Base-by-base conservation (phyloP, 2,888 invertebrate species). In the Lithophane socia region DNA sequence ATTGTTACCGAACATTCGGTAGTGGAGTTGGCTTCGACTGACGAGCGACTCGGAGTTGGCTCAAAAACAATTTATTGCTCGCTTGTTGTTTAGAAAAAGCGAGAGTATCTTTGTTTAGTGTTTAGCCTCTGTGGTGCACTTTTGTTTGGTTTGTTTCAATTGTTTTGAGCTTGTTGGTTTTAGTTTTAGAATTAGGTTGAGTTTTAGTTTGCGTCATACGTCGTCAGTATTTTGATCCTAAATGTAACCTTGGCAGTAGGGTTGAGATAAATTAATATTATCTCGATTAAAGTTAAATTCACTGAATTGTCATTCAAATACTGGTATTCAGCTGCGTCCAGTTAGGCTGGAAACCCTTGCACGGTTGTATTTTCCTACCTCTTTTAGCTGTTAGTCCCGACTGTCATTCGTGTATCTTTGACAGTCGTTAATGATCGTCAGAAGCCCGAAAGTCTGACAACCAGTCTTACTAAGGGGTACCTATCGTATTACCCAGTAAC, bases 1-100 rank as follows among this genome's bases (percentile, higher is more conserved):
- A 89, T 92, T 92, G 91, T 92, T 89, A 73, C 68, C 64, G 16
- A 91, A 91, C 90, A 92, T 92, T 90, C 74, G 79, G 83, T 86
- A 87, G 87, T 86, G 66, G 67, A 84, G 79, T 84, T 80, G 87
- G 87, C 82, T 91, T 89, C 86, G 67, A 88, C 83, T 85, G 88
- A 88, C 86, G 86, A 90, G 86, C 87, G 69, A 83, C 81, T 83
- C 60, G 44, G 74, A 82, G 65, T 87, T 87, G 86, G 88, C 87
- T 78, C 65, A 75, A 84, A 86, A 88, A 87, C 85, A 88, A 86
- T 86, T 90, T 77, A 77, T 80, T 87, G 84, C 87, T 86, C 73
- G 72, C 56, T 82, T 75, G 77, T 90, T 83, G 77, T 82, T 83
- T 74, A 81, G 79, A 86, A 86, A 87, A 77, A 86, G 42, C 18